Conservation (phyloP, 2,113 vertebrate species). For the Poeciliopsis retropinna region DNA sequence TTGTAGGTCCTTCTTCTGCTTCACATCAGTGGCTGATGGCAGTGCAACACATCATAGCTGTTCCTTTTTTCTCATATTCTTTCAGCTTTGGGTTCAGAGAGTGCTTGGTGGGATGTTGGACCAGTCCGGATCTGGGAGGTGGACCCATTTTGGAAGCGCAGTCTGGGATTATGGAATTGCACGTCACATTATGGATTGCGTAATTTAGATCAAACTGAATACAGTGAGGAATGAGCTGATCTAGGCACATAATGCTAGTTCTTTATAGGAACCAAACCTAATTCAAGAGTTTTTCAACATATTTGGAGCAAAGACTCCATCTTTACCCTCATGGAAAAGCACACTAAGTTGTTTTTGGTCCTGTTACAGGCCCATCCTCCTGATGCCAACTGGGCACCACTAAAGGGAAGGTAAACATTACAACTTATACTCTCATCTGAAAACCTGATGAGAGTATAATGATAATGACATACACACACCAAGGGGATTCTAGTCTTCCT, state of each 20-base stretch:
- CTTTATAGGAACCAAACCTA: conserved; percentile 18
- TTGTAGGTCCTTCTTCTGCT: not conserved
- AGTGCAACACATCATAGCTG: not conserved
- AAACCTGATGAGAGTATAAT: not conserved
- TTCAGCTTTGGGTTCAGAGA: conserved; percentile 15
- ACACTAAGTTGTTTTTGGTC: conserved; percentile 16
- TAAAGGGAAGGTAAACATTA: conserved; percentile 38
- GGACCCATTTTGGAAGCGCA: not conserved
- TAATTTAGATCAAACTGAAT: conserved; percentile 3
- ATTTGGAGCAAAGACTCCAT: not conserved
- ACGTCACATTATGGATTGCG: conserved; percentile 8
- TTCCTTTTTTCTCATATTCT: not conserved
- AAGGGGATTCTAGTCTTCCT: conserved; percentile 26
- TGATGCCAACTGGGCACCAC: not conserved
- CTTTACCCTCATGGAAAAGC: conserved; percentile 37
- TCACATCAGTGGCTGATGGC: not conserved
- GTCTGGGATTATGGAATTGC: conserved; percentile 25
- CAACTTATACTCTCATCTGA: conserved; percentile 26
- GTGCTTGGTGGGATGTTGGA: not conserved
- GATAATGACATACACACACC: too few species aligned
- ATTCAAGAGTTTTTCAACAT: conserved; percentile 21
- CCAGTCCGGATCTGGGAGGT: conserved; percentile 14
- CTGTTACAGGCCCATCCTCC: conserved; percentile 1
- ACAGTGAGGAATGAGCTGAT: not conserved
- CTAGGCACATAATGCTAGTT: conserved; percentile 53